phyloP scores from a whole-genome alignment of 37 sponge, comb jelly and placozoan species.

The Chondrilla cf. caribensis region DNA sequence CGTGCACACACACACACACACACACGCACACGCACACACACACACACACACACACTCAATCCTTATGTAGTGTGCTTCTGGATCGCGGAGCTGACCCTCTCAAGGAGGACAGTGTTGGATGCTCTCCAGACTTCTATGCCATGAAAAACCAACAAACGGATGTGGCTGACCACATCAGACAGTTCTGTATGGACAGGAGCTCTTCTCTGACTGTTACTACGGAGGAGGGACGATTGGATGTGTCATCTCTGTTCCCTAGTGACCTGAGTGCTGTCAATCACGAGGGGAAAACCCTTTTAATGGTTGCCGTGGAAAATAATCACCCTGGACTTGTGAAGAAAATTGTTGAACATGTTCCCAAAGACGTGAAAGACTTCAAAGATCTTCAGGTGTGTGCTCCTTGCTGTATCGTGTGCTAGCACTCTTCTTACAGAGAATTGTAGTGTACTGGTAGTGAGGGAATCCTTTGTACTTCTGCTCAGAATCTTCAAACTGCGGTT shows the following conservation, averaged over 20 bases:
- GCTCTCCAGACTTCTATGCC: conserved; percentile 43
- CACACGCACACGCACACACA: background rate
- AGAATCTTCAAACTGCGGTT: conserved; percentile 19
- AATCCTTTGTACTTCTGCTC: background rate
- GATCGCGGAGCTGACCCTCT: conserved; percentile 56
- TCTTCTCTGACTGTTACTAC: conserved; percentile 27
- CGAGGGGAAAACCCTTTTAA: conserved; percentile 59
- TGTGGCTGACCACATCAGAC: conserved; percentile 42
- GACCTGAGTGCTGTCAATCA: conserved; percentile 44
- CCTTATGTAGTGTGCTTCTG: conserved; percentile 49
- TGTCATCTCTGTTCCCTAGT: conserved; percentile 28
- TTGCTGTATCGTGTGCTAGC: no score
- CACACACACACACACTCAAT: background rate
- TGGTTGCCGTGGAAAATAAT: conserved; percentile 45
- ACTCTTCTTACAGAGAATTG: background rate
- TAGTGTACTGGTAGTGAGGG: no score
- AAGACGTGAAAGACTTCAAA: conserved; percentile 49
- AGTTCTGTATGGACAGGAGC: conserved; percentile 37
- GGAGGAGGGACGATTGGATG: conserved; percentile 34
- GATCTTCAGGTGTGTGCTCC: background rate
- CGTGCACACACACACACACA: no score
- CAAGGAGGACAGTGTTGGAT: conserved; percentile 41
- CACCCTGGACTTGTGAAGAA: conserved; percentile 26
- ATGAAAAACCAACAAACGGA: conserved; percentile 21
- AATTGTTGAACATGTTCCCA: conserved; percentile 39